A percentile compares a stretch with the other conserved stretches of the same genome.
These are phyloP conservation scores for Drosophila demipolita DNA, from an alignment of 2,888 invertebrate genomes.

Conservation along the genomic window DNA sequence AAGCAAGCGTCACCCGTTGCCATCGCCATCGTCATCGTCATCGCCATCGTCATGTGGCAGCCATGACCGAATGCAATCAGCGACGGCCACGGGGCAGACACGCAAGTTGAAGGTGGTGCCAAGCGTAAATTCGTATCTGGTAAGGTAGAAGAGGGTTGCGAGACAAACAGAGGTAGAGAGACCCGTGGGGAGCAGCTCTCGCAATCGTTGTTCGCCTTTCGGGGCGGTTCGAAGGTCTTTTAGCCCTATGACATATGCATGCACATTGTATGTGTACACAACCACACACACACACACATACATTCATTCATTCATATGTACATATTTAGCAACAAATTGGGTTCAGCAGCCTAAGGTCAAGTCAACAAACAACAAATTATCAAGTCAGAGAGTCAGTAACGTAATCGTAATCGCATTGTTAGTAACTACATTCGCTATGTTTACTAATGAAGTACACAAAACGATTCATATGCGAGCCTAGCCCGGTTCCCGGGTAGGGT, in stretches of 20 bases:
- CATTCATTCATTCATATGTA: neutral
- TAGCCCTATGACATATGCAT: conserved; percentile 34
- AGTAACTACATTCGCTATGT: conserved; percentile 71
- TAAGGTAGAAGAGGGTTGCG: conserved; percentile 3
- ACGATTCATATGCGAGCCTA: conserved; percentile 24
- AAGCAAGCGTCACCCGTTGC: conserved; percentile 17
- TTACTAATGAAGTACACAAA: conserved; percentile 73
- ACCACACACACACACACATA: neutral
- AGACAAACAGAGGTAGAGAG: neutral
- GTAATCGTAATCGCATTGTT: conserved; percentile 73
- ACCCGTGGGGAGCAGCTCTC: conserved; percentile 42
- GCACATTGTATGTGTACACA: neutral
- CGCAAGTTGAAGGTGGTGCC: conserved; percentile 70
- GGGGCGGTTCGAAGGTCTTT: conserved; percentile 69
- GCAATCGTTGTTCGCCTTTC: conserved; percentile 63
- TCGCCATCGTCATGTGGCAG: conserved; percentile 47
- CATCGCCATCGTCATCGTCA: conserved; percentile 1
- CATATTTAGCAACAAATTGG: conserved; percentile 65
- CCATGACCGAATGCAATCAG: conserved; percentile 74
- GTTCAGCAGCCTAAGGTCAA: conserved; percentile 76
- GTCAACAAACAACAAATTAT: conserved; percentile 51
- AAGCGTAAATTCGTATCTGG: conserved; percentile 20
- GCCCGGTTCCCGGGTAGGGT: conserved; percentile 42
- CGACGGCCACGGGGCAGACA: conserved; percentile 60
- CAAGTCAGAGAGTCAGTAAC: conserved; percentile 35